Base-by-base conservation (phyloP, 2,797 vertebrate species). In the Chiroxiphia lanceolata region DNA sequence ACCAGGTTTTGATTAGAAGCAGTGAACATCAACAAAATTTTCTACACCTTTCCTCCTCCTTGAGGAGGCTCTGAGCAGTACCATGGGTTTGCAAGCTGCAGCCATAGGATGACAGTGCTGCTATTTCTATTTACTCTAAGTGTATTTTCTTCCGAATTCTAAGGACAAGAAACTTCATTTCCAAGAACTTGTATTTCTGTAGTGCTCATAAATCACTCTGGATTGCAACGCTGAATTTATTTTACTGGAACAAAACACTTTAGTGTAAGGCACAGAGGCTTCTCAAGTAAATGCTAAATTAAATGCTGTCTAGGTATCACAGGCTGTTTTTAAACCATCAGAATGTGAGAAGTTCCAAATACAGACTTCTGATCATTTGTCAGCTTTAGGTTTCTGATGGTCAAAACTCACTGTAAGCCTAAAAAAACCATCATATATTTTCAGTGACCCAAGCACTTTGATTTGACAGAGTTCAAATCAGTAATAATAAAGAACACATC, bases 401-500 rank as follows among this genome's bases (percentile, higher is more conserved):
- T 36, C 27, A 91, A 93, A 83, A 70, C 26, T 88, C 69, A 65
- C 53, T 54, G 29, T 33, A 86, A 79, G 31, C 20, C 65, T 91
- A 51, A 87, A 94, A 87, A 42, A 61, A 9, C 48, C 6, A 70
- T 56, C 10, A 22, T 38, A 34, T 51, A 19, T 17, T 89, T 89
- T 87, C 85, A 89, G 53, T 5, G 0, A 94, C 74, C 63, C 34
- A 57, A 81, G 38, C 27, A 44, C 65, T 96, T 82, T 76, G 72
- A 90, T 83, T 91, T 81, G 61, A 83, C 61, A 83, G 69, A 68
- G 59, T 93, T 86, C 71, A 86, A 83, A 94, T 90, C 90, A 63
- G 48, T 84, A 93, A 64, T 56, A 84, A 76, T 36, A 86, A 90
- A 81, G 54, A 76, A 79, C 42, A 48, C 70, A 93, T 71, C 61